phyloP scores from a whole-genome alignment of 2,113 vertebrate species.

The Nothocercus julius region DNA sequence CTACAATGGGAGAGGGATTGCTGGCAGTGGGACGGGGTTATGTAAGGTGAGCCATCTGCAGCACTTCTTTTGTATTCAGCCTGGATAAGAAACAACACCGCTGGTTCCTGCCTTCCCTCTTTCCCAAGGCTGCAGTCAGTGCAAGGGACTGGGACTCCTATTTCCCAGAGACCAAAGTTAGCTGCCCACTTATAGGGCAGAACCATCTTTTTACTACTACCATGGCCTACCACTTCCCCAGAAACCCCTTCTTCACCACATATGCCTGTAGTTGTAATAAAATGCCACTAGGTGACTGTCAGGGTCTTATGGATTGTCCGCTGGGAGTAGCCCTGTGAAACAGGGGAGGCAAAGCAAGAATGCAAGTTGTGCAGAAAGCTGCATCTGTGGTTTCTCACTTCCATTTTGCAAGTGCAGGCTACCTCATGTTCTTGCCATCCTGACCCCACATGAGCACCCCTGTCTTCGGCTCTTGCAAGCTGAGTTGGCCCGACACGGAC shows the following conservation, averaged over 20 bases:
- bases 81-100: neutral
- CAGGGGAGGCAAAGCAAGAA: neutral
- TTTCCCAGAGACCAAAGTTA: rapidly evolving
- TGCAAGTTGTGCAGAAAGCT: neutral
- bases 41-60: neutral
- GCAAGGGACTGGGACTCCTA: rapidly evolving
- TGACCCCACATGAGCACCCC: no score
- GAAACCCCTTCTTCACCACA: rapidly evolving
- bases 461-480: neutral
- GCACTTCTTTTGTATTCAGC: rapidly evolving
- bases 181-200: neutral
- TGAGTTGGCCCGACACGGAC: neutral
- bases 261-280: neutral
- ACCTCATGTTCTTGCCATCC: neutral
- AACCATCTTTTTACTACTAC: neutral
- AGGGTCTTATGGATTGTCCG: neutral
- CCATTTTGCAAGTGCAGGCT: neutral
- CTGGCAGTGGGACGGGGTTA: neutral
- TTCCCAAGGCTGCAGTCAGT: neutral
- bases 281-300: slow-evolving; percentile 47
- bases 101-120: neutral
- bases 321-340: neutral
- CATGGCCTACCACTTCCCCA: rapidly evolving
- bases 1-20: neutral
- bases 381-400: neutral